Evolutionary conservation across 2,113 vertebrate species (phyloP).

Genomic region (Gasterosteus nipponicus): DNA sequence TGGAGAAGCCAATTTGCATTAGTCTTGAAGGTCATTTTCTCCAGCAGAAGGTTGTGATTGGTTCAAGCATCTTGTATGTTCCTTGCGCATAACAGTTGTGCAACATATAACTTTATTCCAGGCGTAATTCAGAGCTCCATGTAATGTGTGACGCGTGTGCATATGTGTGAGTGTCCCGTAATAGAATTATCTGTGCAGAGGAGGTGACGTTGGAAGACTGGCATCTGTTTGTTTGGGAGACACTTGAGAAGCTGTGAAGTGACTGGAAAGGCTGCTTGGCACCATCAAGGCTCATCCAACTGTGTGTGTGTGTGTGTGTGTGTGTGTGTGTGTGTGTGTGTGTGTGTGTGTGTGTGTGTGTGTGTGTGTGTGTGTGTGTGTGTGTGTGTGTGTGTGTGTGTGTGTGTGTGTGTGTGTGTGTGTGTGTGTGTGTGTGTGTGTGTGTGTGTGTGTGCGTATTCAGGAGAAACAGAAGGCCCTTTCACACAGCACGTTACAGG

Average conservation of each 20-base stretch:
- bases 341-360: slow-evolving; percentile 12
- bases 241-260: slow-evolving; percentile 71
- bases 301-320: slow-evolving; percentile 15
- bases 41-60: slow-evolving; percentile 18
- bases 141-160: neutral
- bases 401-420: neutral
- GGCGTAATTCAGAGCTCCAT: neutral
- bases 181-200: slow-evolving; percentile 47
- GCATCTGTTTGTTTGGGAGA: slow-evolving; percentile 67
- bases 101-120: slow-evolving; percentile 9
- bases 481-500: neutral
- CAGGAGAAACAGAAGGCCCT: neutral
- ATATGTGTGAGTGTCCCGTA: slow-evolving; percentile 24
- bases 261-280: slow-evolving; percentile 58
- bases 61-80: slow-evolving; percentile 37
- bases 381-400: slow-evolving; percentile 18
- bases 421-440: slow-evolving; percentile 16
- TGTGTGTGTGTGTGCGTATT: neutral
- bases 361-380: slow-evolving; percentile 15
- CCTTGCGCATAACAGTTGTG: neutral
- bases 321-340: neutral
- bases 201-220: slow-evolving; percentile 46
- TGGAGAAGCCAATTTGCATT: slow-evolving; percentile 46
- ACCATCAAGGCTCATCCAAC: slow-evolving; percentile 28
- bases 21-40: slow-evolving; percentile 66